Base-by-base conservation (phyloP, 2,888 invertebrate genomes). In the Saturnia pavonia region DNA sequence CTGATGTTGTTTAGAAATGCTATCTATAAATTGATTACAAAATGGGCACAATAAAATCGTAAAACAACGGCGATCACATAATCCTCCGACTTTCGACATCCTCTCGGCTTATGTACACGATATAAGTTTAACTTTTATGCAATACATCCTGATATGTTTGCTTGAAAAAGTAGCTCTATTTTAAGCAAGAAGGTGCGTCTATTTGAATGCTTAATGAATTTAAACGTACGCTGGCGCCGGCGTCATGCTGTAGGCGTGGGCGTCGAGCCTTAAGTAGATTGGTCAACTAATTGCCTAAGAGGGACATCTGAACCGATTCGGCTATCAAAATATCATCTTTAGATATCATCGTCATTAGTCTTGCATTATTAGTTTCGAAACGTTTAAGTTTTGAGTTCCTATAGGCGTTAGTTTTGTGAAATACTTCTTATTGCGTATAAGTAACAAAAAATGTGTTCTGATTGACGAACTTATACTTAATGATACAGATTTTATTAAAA, bases 251-350 rank as follows among this genome's bases (percentile, higher is more conserved):
- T 27, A 3, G 22, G 14, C 6, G 57, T 60, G 57, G 57, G 57
- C 57, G 57, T 60, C 27, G 57, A 27, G 3, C 57, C 27, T 60
- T 14, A 60, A 60, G 27, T 16, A 60, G 57, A 60, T 60, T 60
- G 57, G 57, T 60, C 57, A 60, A 60, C 57, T 11, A 27, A 60
- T n/a, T 14, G 57, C 57, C 57, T 60, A 14, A 60, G 57, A 60
- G 57, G 57, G 57, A 27, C 57, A 60, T 27, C 57, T 60, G 0
- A 27, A 60, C 14, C 27, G 3, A 60, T 60, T 60, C 7, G 65
- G 65, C 65, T 65, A 65, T 65, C 65, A 40, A 40, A 40, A 65
- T 65, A 40, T 65, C 65, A 65, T 65, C 65, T 65, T n/a, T 40
- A 40, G 65, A 65, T 60, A 25, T 60, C 25, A 60, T 60, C 57